Evolutionary conservation across 2,113 vertebrate genomes (phyloP).

Genomic region (Salvator merianae): DNA sequence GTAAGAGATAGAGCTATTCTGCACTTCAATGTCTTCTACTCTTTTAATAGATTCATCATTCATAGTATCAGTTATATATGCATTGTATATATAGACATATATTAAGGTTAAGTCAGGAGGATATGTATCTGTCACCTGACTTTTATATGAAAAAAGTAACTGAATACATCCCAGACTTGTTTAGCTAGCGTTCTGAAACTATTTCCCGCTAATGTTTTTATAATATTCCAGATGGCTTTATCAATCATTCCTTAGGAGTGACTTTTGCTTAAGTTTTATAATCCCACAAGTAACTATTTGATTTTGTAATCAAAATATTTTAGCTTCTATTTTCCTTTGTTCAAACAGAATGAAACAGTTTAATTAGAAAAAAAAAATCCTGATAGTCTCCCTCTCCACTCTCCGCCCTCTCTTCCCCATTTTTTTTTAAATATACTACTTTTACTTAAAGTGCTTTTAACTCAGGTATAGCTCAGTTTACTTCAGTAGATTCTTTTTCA

Average conservation of each 20-base stretch:
- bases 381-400: neutral
- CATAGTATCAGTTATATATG: neutral
- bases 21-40: neutral
- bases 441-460: neutral
- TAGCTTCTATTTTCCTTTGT: neutral
- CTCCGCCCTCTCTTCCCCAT: too few relatives aligned
- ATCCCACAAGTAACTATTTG: neutral
- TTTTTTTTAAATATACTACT: neutral
- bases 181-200: rapidly evolving
- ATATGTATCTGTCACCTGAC: constrained; percentile 3
- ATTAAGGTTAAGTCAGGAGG: neutral
- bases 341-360: neutral
- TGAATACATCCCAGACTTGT: neutral
- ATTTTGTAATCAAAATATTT: neutral
- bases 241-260: neutral
- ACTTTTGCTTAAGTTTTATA: neutral
- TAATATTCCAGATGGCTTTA: neutral
- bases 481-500: neutral
- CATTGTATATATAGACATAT: neutral
- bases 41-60: neutral
- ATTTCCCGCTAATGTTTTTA: neutral
- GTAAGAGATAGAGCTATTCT: neutral
- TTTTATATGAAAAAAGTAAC: neutral
- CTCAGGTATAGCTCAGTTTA: neutral
- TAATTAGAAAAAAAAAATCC: neutral